Evolutionary conservation across 2,797 vertebrate genomes (phyloP).

Genomic region (Todus mexicanus): DNA sequence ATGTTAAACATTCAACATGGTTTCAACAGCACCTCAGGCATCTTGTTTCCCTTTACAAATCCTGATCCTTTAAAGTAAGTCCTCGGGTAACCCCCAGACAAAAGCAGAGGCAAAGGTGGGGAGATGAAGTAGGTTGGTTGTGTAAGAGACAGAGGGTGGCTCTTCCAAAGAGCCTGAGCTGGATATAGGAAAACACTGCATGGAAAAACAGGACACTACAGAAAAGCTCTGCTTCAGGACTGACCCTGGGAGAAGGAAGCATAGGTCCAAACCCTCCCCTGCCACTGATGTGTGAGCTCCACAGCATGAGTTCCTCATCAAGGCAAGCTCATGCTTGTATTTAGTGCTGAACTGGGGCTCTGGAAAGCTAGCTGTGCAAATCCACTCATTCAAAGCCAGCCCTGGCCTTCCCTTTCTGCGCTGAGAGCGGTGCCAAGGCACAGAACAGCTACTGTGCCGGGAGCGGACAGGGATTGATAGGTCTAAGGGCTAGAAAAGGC

Average conservation of each 20-base stretch:
- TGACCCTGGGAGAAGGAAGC: neutral
- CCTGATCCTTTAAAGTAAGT: neutral
- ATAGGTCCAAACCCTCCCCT: neutral
- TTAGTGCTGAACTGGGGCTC: neutral
- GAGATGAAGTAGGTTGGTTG: neutral
- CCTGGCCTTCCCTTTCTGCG: fast-evolving
- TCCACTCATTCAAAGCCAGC: neutral
- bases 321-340: neutral
- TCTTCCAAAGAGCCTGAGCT: neutral
- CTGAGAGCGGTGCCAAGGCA: neutral
- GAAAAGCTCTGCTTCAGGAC: neutral
- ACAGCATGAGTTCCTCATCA: fast-evolving
- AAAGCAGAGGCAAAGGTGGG: neutral
- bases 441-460: neutral
- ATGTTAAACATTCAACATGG: neutral
- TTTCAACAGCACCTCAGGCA: neutral
- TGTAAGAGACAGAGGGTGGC: neutral
- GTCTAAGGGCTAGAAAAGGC: neutral
- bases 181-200: neutral
- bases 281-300: neutral
- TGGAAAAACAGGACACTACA: neutral
- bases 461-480: neutral
- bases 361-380: neutral
- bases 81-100: neutral
- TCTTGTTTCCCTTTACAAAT: neutral